phyloP scores from a whole-genome alignment of 1,140 invertebrate genomes.

The Leptoteleia sp. region DNA sequence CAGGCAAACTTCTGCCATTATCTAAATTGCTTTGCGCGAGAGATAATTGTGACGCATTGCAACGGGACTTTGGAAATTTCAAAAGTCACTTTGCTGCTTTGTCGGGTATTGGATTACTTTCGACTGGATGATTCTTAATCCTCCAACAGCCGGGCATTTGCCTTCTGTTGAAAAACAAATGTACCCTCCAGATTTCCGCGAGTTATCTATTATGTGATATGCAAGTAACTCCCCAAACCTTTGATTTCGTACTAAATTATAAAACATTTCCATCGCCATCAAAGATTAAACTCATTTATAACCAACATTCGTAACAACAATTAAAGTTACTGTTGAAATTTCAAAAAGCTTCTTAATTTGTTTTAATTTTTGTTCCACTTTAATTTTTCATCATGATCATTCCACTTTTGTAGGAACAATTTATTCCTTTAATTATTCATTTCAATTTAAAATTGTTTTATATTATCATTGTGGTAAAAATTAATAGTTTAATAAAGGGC shows the following conservation, averaged over 20 bases:
- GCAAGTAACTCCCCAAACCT: constrained; percentile 26
- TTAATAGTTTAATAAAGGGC: too few species aligned
- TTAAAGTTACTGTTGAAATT: too few species aligned
- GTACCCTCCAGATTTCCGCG: constrained; percentile 40
- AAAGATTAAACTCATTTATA: constrained; percentile 6
- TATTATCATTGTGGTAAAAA: too few species aligned
- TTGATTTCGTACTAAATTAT: constrained; percentile 31
- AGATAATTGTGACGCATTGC: constrained; percentile 62
- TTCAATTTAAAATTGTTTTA: too few species aligned
- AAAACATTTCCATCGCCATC: constrained; percentile 22
- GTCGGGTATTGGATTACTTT: constrained; percentile 62
- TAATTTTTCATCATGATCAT: too few species aligned
- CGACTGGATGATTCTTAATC: constrained; percentile 58
- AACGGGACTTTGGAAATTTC: constrained; percentile 62
- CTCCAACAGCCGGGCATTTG: constrained; percentile 51
- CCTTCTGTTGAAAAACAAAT: constrained; percentile 55
- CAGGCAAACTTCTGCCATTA: constrained; percentile 59
- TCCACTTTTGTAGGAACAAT: too few species aligned
- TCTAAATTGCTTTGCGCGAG: constrained; percentile 62
- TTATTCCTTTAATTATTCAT: too few species aligned
- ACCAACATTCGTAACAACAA: too few species aligned
- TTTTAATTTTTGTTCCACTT: too few species aligned
- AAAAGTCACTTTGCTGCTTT: constrained; percentile 60
- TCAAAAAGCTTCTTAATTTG: too few species aligned
- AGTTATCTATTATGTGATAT: constrained; percentile 35